Base-by-base conservation (phyloP, 2,113 vertebrate species). In the Hippotragus niger region DNA sequence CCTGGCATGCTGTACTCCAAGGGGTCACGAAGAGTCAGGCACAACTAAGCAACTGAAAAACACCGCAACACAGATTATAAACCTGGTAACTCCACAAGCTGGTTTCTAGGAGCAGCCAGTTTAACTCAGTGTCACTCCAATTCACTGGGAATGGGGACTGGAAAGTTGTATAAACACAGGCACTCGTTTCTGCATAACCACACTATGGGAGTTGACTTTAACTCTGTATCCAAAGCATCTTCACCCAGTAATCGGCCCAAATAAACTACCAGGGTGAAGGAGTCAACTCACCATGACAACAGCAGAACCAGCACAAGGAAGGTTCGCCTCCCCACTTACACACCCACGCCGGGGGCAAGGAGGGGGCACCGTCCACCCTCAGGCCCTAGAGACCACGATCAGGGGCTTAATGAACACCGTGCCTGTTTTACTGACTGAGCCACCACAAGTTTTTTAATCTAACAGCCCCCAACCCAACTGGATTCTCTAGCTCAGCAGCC, bases 251-350 rank as follows among this genome's bases (percentile, higher is more conserved):
- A 81, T 52, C 43, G 57, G 57, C 21, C 55, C 91, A 52, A 91
- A 85, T 1, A 52, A 81, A 58, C 33, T 62, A 19, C 47, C 55
- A 67, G 60, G 74, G 45, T 43, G 27, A 95, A 83, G 74, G 23
- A 31, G 29, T 25, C 27, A 23, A 81, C 64, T 16, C 57, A 5
- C 7, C 7, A 7, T 21, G 31, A 71, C 78, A 78, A 58, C 25
- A 7, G 17, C 25, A 87, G 71, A 89, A 25, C 14, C 21, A 16
- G 36, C 31, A 31, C 15, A 3, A 8, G 27, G 16, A n/a, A 47
- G 31, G 50, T 31, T 8, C 0, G 5, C 78, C 27, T n/a, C 74
- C 43, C 16, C 17, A 0, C 0, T 74, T 7, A 21, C 15, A 33
- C 31, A 3, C 13, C 13, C 50, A 36, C 13, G 1, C 21, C 1